Evolutionary conservation across 1,140 invertebrate species (phyloP).

Genomic region (Anoplophora glabripennis): DNA sequence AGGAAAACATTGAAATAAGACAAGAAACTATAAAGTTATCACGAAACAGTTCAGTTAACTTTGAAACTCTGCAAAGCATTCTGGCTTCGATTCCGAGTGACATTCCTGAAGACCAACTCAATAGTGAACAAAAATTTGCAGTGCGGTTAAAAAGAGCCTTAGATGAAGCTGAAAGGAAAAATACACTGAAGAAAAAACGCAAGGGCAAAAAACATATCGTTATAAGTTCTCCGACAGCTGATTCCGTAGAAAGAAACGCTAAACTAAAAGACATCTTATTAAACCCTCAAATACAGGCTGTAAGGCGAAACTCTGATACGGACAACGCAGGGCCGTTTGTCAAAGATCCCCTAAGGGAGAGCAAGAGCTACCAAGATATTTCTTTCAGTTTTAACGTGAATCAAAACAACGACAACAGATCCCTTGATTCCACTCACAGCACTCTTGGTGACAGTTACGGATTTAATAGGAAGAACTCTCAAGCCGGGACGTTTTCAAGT

Average conservation of each 20-base stretch:
- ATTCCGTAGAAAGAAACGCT: constrained; percentile 35
- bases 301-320: constrained; percentile 15
- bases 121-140: constrained; percentile 36
- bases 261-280: constrained; percentile 34
- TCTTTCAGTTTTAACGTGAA: constrained; percentile 21
- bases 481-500: constrained; percentile 22
- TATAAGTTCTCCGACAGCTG: constrained; percentile 33
- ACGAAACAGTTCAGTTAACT: constrained; percentile 15
- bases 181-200: constrained; percentile 26
- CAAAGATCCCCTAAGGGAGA: neutral
- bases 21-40: neutral
- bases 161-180: constrained; percentile 31
- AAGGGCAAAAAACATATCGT: constrained; percentile 22
- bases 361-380: constrained; percentile 30
- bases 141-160: constrained; percentile 30
- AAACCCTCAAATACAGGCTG: constrained; percentile 18
- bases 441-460: constrained; percentile 4
- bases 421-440: constrained; percentile 15
- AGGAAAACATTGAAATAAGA: neutral
- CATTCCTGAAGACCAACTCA: constrained; percentile 25
- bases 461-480: neutral
- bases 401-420: neutral
- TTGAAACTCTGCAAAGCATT: constrained; percentile 32
- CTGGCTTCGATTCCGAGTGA: constrained; percentile 25
- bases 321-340: neutral